Evolutionary conservation across 1,140 invertebrate species (phyloP), one percentile per base, ranked within the genome.

Genomic region (Pygmarrhopalites habei): DNA sequence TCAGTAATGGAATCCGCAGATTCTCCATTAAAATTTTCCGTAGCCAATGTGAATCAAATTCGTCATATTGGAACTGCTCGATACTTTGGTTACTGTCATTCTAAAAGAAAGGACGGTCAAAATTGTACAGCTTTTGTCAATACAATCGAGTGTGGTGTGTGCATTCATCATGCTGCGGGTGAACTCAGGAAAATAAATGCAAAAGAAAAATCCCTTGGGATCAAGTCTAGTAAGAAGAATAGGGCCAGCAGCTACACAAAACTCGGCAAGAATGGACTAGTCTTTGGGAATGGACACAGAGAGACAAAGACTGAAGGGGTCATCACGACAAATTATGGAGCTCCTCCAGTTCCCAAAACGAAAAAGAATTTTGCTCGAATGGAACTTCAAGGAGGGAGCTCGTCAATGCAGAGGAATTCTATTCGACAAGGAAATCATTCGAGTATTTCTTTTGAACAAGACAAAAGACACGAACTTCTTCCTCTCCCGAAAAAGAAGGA

Each of bases 41-140:
- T 71, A 5, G 59, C 17, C n/a, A 64, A 57, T 30, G 5, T 51
- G 12, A 64, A 49, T 25, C 65, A 71, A 53, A 60, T 71, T 39
- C 39, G 64, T 19, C 62, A 60, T 15, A 59, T 71, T 19, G 69
- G 47, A n/a, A 60, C 58, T 12, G 39, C 58, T 0, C 59, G 58
- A 23, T 68, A 71, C 44, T 71, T 71, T 58, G 69, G 65, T 2
- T 66, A 59, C 29, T 71, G 69, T 51, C 63, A 62, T 39, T 44
- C 60, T 5, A 65, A 59, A 53, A 51, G 55, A 28, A 71, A 68
- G 52, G 61, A 71, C 55, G 69, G 69, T 21, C 26, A 65, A n/a
- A 43, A 59, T 17, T 71, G 69, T 32, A 63, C 58, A 10, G 44
- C 29, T 25, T 29, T 65, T 46, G 69, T 71, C 1, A 71, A 71